Conservation (phyloP, 2,113 vertebrate genomes). For the Gavialis gangeticus region DNA sequence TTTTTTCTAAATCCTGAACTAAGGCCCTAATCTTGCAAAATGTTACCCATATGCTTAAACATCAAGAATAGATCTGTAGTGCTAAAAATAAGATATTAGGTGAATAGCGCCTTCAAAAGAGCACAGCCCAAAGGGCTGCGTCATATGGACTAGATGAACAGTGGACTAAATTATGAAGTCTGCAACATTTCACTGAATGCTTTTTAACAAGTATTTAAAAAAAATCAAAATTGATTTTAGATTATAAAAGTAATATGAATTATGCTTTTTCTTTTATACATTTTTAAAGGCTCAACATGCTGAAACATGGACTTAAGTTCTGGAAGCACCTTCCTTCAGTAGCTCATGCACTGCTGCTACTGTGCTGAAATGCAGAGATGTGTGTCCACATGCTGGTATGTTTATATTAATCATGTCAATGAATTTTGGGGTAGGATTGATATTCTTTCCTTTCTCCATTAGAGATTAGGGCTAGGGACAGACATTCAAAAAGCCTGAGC, state of each 20-base stretch:
- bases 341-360: conserved; percentile 32
- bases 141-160: background rate
- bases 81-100: no score
- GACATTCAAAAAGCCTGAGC: no score
- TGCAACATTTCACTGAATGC: background rate
- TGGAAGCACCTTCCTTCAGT: background rate
- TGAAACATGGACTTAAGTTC: background rate
- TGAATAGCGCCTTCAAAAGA: no score
- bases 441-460: conserved; percentile 9
- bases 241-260: background rate
- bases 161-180: background rate
- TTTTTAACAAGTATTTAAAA: background rate
- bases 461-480: no score
- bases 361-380: background rate
- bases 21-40: background rate
- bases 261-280: background rate
- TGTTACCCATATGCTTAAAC: background rate
- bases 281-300: background rate
- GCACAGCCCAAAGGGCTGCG: no score
- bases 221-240: background rate
- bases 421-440: conserved; percentile 26
- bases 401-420: background rate
- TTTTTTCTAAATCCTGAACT: background rate
- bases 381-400: background rate
- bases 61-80: no score